phyloP scores from a whole-genome alignment of 2,888 invertebrate species.

The Drosophila glabriapex region DNA sequence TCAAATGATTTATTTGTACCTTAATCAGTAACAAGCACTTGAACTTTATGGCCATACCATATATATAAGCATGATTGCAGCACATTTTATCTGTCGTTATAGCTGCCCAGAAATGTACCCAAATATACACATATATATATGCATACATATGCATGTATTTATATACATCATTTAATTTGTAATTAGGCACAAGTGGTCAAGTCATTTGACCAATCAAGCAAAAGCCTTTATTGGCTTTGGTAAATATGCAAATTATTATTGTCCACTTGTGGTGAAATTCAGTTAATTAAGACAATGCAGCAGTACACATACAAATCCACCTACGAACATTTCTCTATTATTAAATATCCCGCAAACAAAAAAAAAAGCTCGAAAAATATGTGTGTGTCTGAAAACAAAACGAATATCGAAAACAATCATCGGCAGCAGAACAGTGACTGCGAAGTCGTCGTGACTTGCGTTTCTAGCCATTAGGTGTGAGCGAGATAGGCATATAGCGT shows the following conservation, averaged over 20 bases:
- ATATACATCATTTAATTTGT: background rate
- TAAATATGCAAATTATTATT: conserved; percentile 4
- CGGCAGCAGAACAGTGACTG: conserved; percentile 16
- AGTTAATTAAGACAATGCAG: conserved; percentile 2
- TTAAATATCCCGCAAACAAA: conserved; percentile 13
- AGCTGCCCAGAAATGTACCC: conserved; percentile 15
- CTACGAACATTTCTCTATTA: background rate
- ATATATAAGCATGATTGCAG: conserved; percentile 23
- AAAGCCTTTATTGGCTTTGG: background rate
- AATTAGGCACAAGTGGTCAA: conserved; percentile 13
- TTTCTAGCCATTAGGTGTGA: conserved; percentile 30
- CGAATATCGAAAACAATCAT: conserved; percentile 17
- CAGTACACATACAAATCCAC: background rate
- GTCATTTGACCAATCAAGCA: conserved; percentile 1
- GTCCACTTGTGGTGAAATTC: conserved; percentile 21
- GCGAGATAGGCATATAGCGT: conserved; percentile 18
- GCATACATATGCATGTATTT: background rate
- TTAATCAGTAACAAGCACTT: conserved; percentile 36
- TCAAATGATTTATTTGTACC: conserved; percentile 26
- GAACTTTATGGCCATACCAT: conserved; percentile 27
- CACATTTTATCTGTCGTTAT: conserved; percentile 12
- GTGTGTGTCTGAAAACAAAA: conserved; percentile 21
- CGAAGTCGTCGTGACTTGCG: conserved; percentile 51
- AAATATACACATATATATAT: background rate
- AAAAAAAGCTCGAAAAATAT: background rate